Evolutionary conservation across 2,888 invertebrate genomes (phyloP).

Genomic region (Heliconius sara): DNA sequence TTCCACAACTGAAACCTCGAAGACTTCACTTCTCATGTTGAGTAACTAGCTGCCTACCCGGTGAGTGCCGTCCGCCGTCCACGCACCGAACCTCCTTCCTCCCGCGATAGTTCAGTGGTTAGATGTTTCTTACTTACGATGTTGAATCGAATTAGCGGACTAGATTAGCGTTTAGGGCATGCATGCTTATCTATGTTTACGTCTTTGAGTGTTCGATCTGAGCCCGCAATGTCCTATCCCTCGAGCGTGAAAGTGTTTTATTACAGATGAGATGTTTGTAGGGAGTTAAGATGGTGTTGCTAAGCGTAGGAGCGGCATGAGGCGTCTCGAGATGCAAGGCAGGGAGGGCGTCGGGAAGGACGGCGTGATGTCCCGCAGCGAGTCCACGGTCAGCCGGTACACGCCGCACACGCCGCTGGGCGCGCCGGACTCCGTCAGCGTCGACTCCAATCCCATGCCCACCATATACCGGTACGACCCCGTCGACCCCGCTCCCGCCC

Average conservation of each 20-base stretch:
- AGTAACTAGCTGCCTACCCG: conserved; percentile 63
- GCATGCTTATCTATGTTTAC: conserved; percentile 77
- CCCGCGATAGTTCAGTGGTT: conserved; percentile 66
- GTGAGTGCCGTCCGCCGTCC: conserved; percentile 62
- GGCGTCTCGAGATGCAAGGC: conserved; percentile 74
- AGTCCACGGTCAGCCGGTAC: conserved; percentile 86
- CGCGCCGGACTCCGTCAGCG: conserved; percentile 90
- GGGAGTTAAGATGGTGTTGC: conserved; percentile 76
- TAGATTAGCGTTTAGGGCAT: conserved; percentile 78
- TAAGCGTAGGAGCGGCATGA: conserved; percentile 79
- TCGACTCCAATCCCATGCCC: conserved; percentile 93
- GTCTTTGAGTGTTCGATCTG: conserved; percentile 69
- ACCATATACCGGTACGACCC: conserved; percentile 92
- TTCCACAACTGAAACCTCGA: conserved; percentile 57
- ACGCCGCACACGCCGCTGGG: conserved; percentile 80
- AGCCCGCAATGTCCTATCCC: conserved; percentile 66
- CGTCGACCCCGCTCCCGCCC: conserved; percentile 54
- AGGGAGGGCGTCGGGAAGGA: conserved; percentile 68
- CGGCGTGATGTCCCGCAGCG: conserved; percentile 87
- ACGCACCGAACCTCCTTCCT: conserved; percentile 42
- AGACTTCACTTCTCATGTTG: conserved; percentile 56
- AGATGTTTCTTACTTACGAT: conserved; percentile 60
- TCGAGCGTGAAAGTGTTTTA: conserved; percentile 69
- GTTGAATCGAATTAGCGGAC: conserved; percentile 65
- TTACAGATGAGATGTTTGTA: conserved; percentile 78